Conservation (phyloP, 2,113 vertebrate species). For the Pomatorhinus ruficollis region DNA sequence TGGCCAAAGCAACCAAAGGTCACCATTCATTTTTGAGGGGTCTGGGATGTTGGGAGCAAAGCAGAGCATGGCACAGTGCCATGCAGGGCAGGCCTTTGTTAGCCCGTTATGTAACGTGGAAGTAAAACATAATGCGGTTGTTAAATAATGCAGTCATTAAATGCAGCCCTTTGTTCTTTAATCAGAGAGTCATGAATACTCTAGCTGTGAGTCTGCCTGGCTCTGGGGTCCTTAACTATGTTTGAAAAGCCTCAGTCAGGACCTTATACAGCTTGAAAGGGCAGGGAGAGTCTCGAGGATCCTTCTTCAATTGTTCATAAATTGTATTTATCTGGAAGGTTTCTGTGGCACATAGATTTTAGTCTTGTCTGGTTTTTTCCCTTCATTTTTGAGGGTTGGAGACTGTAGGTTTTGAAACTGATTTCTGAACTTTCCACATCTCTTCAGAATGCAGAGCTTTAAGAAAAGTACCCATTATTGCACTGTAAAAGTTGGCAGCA, state of each 20-base stretch:
- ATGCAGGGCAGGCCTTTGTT: slow-evolving; percentile 45
- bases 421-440: neutral
- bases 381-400: neutral
- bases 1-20: slow-evolving; percentile 26
- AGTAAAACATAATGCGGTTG: slow-evolving; percentile 19
- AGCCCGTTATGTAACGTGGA: slow-evolving; percentile 11
- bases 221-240: neutral
- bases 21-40: neutral
- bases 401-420: neutral
- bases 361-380: neutral
- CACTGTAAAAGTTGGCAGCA: neutral
- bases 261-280: neutral
- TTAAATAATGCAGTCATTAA: slow-evolving; percentile 53
- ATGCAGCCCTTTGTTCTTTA: slow-evolving; percentile 55
- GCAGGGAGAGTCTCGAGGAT: neutral
- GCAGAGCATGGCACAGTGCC: neutral
- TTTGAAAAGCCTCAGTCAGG: slow-evolving; percentile 21
- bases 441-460: neutral
- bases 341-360: neutral
- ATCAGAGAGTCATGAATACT: slow-evolving; percentile 35
- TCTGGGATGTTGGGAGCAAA: slow-evolving; percentile 24
- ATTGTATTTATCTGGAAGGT: neutral
- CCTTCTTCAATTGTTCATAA: neutral
- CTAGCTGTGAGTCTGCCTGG: slow-evolving; percentile 29
- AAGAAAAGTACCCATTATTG: neutral